Evolutionary conservation across 2,888 invertebrate genomes (phyloP).

Genomic region (Pyrocoelia pectoralis): DNA sequence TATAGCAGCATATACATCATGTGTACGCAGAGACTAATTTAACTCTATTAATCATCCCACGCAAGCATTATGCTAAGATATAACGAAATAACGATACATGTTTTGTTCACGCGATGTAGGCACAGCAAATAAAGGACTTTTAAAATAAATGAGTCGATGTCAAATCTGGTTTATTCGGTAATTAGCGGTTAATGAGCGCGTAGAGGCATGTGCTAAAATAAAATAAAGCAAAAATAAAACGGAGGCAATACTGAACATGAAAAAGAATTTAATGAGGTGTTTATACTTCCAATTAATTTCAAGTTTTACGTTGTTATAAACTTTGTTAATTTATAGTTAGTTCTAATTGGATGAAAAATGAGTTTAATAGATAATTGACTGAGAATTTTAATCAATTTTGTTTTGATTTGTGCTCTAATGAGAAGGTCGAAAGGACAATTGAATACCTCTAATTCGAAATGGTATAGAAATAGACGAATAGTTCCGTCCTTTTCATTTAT

Average conservation of each 20-base stretch:
- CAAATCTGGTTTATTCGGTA: conserved; percentile 43
- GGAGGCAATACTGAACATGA: conserved; percentile 27
- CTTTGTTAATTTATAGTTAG: neutral
- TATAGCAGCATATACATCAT: neutral
- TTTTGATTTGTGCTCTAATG: too few relatives aligned
- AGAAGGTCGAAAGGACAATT: too few relatives aligned
- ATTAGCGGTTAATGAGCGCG: conserved; percentile 45
- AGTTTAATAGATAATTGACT: too few relatives aligned
- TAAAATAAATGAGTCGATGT: conserved; percentile 43
- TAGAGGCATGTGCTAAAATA: conserved; percentile 40
- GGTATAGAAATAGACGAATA: too few relatives aligned
- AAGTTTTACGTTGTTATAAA: neutral
- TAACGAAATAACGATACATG: conserved; percentile 32
- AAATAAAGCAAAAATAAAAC: conserved; percentile 32
- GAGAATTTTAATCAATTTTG: too few relatives aligned
- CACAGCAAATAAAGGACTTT: conserved; percentile 24
- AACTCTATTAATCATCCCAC: conserved; percentile 41
- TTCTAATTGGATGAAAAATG: too few relatives aligned
- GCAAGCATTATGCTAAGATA: conserved; percentile 30
- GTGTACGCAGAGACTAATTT: conserved; percentile 8
- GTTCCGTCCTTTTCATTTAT: too few relatives aligned
- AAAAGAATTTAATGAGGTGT: conserved; percentile 29
- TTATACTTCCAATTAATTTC: conserved; percentile 28
- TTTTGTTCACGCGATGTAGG: conserved; percentile 40
- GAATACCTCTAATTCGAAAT: too few relatives aligned